phyloP scores from a whole-genome alignment of 2,888 invertebrate genomes.

The Chirona hameri region DNA sequence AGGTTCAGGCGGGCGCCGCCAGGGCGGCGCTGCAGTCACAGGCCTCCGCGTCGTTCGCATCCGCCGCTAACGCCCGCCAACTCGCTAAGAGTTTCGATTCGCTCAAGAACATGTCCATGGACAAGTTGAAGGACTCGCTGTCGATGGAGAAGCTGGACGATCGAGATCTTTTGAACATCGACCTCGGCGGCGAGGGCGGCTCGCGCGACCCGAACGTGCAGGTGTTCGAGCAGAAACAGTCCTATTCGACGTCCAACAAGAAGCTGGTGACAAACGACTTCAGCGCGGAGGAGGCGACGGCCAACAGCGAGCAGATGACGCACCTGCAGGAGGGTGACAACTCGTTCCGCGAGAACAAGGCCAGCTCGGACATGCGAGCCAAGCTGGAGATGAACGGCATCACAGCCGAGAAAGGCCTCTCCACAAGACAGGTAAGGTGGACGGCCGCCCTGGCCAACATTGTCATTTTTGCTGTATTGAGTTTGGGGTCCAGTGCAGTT shows the following conservation, averaged over 20 bases:
- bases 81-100: slow-evolving; percentile 13
- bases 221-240: slow-evolving; percentile 24
- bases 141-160: slow-evolving; percentile 23
- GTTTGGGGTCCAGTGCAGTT: no score
- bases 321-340: slow-evolving; percentile 75
- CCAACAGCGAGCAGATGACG: slow-evolving; percentile 66
- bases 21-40: not conserved
- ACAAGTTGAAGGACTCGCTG: slow-evolving; percentile 24
- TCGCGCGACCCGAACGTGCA: not conserved
- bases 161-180: not conserved
- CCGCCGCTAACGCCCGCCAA: slow-evolving; percentile 9
- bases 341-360: slow-evolving; percentile 68
- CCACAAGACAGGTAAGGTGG: slow-evolving; percentile 61
- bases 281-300: slow-evolving; percentile 72
- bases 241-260: slow-evolving; percentile 8
- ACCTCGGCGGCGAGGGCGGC: not conserved
- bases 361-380: slow-evolving; percentile 72
- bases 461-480: no score
- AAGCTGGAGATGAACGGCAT: slow-evolving; percentile 78
- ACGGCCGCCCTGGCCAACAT: no score
- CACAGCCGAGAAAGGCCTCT: slow-evolving; percentile 78
- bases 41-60: not conserved
- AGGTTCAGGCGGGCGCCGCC: slow-evolving; percentile 8
- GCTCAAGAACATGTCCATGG: slow-evolving; percentile 22
- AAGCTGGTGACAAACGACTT: slow-evolving; percentile 62